Evolutionary conservation across 2,888 invertebrate species (phyloP).

Genomic region (Morpho helenor): DNA sequence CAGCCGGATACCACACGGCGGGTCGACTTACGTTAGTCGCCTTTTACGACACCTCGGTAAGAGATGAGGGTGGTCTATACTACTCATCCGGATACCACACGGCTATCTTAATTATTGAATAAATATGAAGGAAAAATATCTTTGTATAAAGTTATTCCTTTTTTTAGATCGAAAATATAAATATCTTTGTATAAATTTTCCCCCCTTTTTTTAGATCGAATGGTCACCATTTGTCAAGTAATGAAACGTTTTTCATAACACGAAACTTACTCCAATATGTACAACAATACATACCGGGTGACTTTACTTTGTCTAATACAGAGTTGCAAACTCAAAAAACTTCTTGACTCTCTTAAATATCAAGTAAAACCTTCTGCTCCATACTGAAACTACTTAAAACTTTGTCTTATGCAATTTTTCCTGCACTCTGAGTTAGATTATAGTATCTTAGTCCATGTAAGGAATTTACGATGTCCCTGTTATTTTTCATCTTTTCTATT

Average conservation of each 20-base stretch:
- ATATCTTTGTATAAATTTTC: too few species aligned
- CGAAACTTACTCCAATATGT: slow-evolving; percentile 4
- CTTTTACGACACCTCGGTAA: too few species aligned
- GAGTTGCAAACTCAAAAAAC: slow-evolving; percentile 10
- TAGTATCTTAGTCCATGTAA: background rate
- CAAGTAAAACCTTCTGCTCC: slow-evolving; percentile 7
- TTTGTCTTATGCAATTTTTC: slow-evolving; percentile 4
- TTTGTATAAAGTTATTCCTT: too few species aligned
- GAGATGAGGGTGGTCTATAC: too few species aligned
- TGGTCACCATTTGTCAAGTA: too few species aligned
- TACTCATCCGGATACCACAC: too few species aligned
- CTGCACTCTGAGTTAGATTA: background rate
- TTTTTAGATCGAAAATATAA: too few species aligned
- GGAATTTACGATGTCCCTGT: background rate
- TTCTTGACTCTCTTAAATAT: slow-evolving; percentile 8
- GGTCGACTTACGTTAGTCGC: too few species aligned
- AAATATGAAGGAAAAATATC: too few species aligned
- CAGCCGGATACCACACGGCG: too few species aligned
- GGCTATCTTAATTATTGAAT: too few species aligned
- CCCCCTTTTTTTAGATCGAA: too few species aligned
- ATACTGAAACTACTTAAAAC: slow-evolving; percentile 5
- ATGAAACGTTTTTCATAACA: background rate
- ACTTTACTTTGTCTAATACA: slow-evolving; percentile 3
- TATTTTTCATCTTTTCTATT: background rate
- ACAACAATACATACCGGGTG: slow-evolving; percentile 5